phyloP scores from a whole-genome alignment of 2,797 vertebrate species.

The Lophius americanus region DNA sequence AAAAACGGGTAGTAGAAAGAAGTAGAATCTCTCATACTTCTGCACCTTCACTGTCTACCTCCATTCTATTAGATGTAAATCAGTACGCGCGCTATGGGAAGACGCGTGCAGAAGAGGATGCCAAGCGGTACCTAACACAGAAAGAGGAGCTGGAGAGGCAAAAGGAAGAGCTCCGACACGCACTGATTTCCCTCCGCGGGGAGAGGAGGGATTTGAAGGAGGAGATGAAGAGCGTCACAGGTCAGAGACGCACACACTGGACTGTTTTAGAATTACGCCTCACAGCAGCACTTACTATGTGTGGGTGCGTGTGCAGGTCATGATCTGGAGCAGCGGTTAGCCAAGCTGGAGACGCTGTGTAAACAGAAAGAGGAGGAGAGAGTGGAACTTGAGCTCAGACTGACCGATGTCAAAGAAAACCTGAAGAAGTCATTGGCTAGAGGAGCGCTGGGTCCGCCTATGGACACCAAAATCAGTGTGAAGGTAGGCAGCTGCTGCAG shows the following conservation, averaged over 20 bases:
- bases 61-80: conserved; percentile 84
- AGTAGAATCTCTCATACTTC: neutral
- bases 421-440: conserved; percentile 93
- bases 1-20: neutral
- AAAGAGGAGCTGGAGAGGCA: conserved; percentile 94
- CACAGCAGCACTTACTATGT: conserved; percentile 4
- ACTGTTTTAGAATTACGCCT: conserved; percentile 17
- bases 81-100: conserved; percentile 94
- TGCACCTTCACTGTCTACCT: neutral
- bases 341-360: conserved; percentile 87
- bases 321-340: conserved; percentile 84
- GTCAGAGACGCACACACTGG: conserved; percentile 70
- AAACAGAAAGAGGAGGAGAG: conserved; percentile 89
- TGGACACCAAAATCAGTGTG: conserved; percentile 77
- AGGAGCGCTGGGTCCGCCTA: conserved; percentile 86
- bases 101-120: conserved; percentile 95
- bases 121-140: conserved; percentile 88
- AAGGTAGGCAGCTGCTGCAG: conserved; percentile 70
- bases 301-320: conserved; percentile 54
- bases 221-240: conserved; percentile 82
- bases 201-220: conserved; percentile 90
- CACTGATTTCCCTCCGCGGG: conserved; percentile 84
- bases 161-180: conserved; percentile 87
- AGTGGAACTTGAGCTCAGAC: conserved; percentile 91
- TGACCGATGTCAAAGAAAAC: conserved; percentile 93